These are phyloP conservation scores for Conopomorpha cramerella DNA, from an alignment of 1,140 invertebrate genomes.

Conservation along the genomic window DNA sequence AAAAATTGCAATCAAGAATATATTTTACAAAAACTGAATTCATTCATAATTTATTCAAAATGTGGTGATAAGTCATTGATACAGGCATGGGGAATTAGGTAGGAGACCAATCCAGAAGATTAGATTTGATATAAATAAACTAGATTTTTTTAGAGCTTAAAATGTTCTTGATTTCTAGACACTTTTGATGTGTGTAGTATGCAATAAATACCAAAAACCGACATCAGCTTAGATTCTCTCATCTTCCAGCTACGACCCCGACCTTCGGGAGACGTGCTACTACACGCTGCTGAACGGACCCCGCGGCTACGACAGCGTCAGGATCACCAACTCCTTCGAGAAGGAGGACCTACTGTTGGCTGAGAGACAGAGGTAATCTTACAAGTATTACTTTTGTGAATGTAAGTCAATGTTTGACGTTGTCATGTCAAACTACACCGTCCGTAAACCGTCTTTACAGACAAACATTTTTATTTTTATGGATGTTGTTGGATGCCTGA, in stretches of 20 bases:
- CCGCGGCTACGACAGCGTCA: conserved; percentile 8
- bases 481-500: not conserved
- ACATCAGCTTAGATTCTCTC: conserved; percentile 2
- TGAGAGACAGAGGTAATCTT: conserved; percentile 27
- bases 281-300: conserved; percentile 13
- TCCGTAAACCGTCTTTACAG: not conserved
- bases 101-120: too few relatives aligned
- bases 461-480: not conserved
- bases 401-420: not conserved
- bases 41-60: too few relatives aligned
- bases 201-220: too few relatives aligned
- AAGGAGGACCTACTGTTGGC: conserved; percentile 26
- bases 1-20: too few relatives aligned
- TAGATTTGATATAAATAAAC: too few relatives aligned
- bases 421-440: not conserved
- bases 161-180: too few relatives aligned
- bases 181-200: too few relatives aligned
- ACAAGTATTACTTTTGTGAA: not conserved
- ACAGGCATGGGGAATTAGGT: too few relatives aligned
- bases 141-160: too few relatives aligned
- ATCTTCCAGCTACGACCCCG: conserved; percentile 29
- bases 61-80: too few relatives aligned
- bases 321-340: conserved; percentile 23
- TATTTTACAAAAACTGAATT: too few relatives aligned
- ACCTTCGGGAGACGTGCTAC: conserved; percentile 26